Evolutionary conservation across 2,113 vertebrate species (phyloP).

Genomic region (Zosterops borbonicus): DNA sequence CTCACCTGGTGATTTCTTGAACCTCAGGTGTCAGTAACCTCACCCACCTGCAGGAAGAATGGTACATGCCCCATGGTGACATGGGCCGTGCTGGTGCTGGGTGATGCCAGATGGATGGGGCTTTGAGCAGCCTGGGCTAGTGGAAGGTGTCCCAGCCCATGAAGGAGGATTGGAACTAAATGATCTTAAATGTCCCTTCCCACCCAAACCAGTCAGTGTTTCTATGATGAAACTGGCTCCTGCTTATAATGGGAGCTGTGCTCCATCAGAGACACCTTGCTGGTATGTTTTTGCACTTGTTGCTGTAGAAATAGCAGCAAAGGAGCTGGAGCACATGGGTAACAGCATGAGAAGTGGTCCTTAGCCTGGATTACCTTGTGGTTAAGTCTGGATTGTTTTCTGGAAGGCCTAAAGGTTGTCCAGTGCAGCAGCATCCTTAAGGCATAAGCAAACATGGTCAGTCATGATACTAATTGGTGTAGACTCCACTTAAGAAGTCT

Average conservation of each 20-base stretch:
- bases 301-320: not conserved
- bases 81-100: not conserved
- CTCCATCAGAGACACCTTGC: not conserved
- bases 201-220: not conserved
- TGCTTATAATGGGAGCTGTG: not conserved
- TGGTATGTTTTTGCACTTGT: not conserved
- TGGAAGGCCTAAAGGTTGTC: not conserved
- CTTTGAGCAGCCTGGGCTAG: not conserved
- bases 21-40: not conserved
- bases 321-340: not conserved
- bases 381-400: not conserved
- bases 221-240: not conserved
- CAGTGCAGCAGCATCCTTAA: not conserved
- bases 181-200: not conserved
- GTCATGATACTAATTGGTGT: not conserved
- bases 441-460: rapidly evolving
- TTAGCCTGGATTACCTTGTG: not conserved
- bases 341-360: not conserved
- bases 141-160: not conserved
- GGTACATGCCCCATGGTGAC: rapidly evolving
- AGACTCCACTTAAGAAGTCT: not conserved
- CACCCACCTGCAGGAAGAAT: rapidly evolving
- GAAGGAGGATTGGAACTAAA: not conserved
- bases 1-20: not conserved
- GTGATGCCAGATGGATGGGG: not conserved